Conservation (phyloP, 2,113 vertebrate species). For the Malurus alboscapulatus region DNA sequence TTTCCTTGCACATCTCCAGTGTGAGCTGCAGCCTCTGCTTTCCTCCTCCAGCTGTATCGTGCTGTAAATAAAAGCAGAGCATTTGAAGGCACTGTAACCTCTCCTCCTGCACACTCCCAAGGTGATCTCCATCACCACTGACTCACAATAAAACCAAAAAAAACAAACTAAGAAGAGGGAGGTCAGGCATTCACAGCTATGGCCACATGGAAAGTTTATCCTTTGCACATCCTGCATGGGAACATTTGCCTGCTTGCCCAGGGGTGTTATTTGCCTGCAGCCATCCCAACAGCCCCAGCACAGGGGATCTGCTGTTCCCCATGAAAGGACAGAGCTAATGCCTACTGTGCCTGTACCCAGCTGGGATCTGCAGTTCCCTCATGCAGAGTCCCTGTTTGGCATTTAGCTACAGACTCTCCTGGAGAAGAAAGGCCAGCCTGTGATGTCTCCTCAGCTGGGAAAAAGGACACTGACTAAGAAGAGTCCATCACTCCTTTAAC, state of each 20-base stretch:
- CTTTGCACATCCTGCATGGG: fast-evolving
- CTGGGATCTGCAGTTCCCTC: background rate
- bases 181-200: background rate
- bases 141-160: background rate
- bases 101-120: background rate
- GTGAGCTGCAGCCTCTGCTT: background rate
- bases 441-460: background rate
- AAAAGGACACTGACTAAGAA: background rate
- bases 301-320: background rate
- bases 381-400: background rate
- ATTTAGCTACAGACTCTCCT: background rate
- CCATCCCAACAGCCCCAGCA: background rate
- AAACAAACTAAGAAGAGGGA: background rate
- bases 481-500: background rate
- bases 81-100: background rate
- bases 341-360: background rate
- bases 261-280: background rate
- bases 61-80: background rate
- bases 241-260: background rate
- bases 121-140: background rate
- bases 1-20: background rate
- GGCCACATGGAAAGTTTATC: background rate
- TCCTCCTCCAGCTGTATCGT: background rate
- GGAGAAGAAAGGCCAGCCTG: background rate
- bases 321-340: fast-evolving